A percentile compares a stretch with the other conserved stretches of the same genome.
Evolutionary conservation across 2,888 invertebrate genomes (phyloP).

Genomic region (Chloroclystis v-ata): DNA sequence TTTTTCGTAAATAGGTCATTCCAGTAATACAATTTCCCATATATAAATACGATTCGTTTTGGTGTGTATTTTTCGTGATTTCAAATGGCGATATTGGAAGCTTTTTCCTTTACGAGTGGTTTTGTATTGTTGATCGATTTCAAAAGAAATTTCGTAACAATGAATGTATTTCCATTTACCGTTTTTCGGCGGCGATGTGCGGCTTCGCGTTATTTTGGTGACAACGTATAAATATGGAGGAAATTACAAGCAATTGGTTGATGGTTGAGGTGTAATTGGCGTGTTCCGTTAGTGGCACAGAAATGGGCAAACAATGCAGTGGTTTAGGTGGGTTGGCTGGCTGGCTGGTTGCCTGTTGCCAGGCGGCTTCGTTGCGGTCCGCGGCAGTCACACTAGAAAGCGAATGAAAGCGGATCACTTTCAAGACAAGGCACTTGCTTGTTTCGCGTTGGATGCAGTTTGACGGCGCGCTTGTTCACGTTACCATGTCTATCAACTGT

Average conservation of each 20-base stretch:
- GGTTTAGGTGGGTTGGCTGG: neutral
- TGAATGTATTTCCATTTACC: slow-evolving; percentile 13
- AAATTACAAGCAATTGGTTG: neutral
- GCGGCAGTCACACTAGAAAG: slow-evolving; percentile 53
- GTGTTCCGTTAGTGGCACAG: slow-evolving; percentile 6
- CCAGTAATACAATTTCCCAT: slow-evolving; percentile 22
- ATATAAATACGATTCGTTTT: slow-evolving; percentile 23
- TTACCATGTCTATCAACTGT: no score
- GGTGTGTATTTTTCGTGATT: slow-evolving; percentile 20
- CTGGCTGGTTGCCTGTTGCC: no score
- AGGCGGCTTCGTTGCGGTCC: slow-evolving; percentile 24
- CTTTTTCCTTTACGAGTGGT: slow-evolving; percentile 21
- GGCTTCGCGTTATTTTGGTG: slow-evolving; percentile 1
- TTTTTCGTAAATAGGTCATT: slow-evolving; percentile 29
- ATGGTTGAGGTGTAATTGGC: neutral
- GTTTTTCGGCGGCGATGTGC: slow-evolving; percentile 4
- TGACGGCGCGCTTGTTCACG: neutral
- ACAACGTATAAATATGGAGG: neutral
- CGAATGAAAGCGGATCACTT: slow-evolving; percentile 64
- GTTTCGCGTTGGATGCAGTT: slow-evolving; percentile 6
- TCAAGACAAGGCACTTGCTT: slow-evolving; percentile 37
- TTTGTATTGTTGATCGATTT: slow-evolving; percentile 19
- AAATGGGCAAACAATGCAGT: slow-evolving; percentile 15
- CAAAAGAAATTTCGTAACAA: slow-evolving; percentile 10
- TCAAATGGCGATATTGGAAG: slow-evolving; percentile 24